Base-by-base conservation (phyloP, 2,888 invertebrate genomes). In the Seladonia tumulorum region DNA sequence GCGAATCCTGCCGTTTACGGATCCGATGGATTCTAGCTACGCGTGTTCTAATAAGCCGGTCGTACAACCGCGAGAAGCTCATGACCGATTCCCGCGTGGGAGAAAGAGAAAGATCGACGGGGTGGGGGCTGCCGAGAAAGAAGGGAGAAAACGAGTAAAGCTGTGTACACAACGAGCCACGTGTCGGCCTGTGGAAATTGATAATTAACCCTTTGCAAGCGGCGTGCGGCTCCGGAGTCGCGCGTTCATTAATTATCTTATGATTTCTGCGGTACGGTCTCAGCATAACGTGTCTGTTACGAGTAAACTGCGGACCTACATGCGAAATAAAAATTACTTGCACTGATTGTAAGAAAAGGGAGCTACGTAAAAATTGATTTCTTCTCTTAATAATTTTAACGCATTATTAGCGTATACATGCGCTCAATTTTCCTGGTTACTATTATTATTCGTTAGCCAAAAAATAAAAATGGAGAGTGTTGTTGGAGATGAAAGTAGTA, bases 1-100 rank as follows among this genome's bases (percentile, higher is more conserved):
- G 92, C 91, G 92, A 92, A 90, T 90, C 90, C 86, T 86, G 85
- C 90, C 87, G 87, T 87, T 88, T 88, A 90, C 88, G 84, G 87
- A 83, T 82, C 72, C 85, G 84, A 87, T 71, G 80, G 89, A 90
- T 88, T 85, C 87, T 82, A 82, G 73, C 76, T 76, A 75, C 85
- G 86, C 79, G 77, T 86, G 87, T 90, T 91, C 92, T 92, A 92
- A 91, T 92, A 92, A 90, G 86, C 87, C 76, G 25, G 60, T 25
- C 60, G 60, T 25, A 60, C 60, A 60, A 60, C 60, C 80, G 57
- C 53, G 81, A 71, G 77, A 66, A 82, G 82, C 91, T 86, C 88
- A 79, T 74, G 84, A 88, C 85, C 86, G 90, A 85, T 85, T 57
- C 49, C 49, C 79, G 91, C 88, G 90, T 89, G 89, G 90, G 92